Conservation (phyloP, 2,113 vertebrate genomes). For the Mus pahari region DNA sequence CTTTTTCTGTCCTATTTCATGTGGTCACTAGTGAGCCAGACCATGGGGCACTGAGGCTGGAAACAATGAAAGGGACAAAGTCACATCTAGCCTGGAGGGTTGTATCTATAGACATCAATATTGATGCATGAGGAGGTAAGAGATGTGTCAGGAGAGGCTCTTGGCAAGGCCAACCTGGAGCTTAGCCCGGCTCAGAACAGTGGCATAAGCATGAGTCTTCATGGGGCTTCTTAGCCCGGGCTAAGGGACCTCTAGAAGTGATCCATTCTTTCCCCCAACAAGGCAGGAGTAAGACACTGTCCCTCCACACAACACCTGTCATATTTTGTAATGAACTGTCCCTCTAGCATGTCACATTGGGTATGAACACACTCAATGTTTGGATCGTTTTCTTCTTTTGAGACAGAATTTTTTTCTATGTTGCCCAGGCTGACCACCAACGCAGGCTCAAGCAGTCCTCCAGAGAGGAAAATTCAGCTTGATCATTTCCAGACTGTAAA, state of each 20-base stretch:
- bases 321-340: background rate
- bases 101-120: background rate
- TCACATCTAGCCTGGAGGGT: background rate
- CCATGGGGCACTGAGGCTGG: background rate
- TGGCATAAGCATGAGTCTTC: background rate
- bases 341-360: background rate
- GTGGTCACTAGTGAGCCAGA: background rate
- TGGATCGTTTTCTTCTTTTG: background rate
- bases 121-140: background rate
- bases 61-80: background rate
- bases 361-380: background rate
- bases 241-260: background rate
- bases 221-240: background rate
- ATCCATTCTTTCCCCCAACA: rapidly evolving
- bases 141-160: background rate
- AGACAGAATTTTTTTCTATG: background rate
- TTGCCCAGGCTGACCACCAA: background rate
- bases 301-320: background rate
- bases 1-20: background rate
- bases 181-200: background rate
- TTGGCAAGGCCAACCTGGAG: background rate
- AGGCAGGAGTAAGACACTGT: background rate
- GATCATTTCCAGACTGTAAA: background rate
- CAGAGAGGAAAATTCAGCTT: background rate
- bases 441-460: background rate